These are phyloP conservation scores for Antheraea mylitta DNA, from an alignment of 1,140 invertebrate species.

Conservation along the genomic window DNA sequence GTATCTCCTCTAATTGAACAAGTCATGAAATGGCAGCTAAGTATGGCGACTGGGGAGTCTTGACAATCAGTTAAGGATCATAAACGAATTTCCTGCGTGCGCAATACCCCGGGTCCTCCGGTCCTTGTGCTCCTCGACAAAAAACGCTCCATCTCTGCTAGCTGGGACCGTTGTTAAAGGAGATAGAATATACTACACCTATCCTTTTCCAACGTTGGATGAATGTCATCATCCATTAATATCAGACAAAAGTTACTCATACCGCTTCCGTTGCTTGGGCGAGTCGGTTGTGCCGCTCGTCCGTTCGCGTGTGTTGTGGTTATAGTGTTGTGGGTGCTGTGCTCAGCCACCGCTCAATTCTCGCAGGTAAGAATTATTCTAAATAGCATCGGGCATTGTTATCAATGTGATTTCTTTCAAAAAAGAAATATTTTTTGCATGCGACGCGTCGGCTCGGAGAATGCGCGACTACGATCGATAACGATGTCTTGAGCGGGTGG, in stretches of 20 bases:
- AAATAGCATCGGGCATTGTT: background rate
- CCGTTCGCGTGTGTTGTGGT: slow-evolving; percentile 70
- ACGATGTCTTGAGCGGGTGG: slow-evolving; percentile 60
- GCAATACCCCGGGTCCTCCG: slow-evolving; percentile 46
- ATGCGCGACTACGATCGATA: slow-evolving; percentile 68
- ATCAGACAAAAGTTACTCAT: slow-evolving; percentile 54
- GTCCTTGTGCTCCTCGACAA: slow-evolving; percentile 41
- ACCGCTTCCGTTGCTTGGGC: slow-evolving; percentile 59
- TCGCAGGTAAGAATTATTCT: slow-evolving; percentile 51
- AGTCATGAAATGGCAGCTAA: background rate
- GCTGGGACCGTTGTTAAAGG: slow-evolving; percentile 35
- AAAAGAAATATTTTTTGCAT: slow-evolving; percentile 37
- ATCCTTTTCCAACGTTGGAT: slow-evolving; percentile 39
- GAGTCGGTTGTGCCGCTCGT: slow-evolving; percentile 68
- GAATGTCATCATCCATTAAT: slow-evolving; percentile 70
- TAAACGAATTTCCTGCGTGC: slow-evolving; percentile 51
- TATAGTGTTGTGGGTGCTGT: slow-evolving; percentile 61
- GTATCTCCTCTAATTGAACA: background rate
- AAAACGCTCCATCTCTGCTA: slow-evolving; percentile 34
- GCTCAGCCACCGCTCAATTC: slow-evolving; percentile 42
- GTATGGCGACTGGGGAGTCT: background rate
- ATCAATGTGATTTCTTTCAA: slow-evolving; percentile 42
- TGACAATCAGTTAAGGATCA: slow-evolving; percentile 2
- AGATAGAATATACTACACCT: slow-evolving; percentile 30
- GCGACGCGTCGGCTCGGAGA: slow-evolving; percentile 45